phyloP scores from a whole-genome alignment of 2,888 invertebrate species.

The Ethmia dodecea region DNA sequence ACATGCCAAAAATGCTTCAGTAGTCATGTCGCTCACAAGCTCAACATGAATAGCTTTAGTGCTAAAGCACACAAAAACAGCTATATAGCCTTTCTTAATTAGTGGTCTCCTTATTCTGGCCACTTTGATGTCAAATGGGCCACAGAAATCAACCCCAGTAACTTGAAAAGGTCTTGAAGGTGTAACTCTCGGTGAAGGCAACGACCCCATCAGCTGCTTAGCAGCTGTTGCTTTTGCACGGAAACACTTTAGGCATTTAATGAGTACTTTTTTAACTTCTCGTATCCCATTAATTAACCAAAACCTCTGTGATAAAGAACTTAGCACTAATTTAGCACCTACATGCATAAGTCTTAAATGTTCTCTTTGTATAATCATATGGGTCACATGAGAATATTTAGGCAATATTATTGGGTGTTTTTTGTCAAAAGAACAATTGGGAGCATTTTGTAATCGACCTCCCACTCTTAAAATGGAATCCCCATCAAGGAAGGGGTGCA shows the following conservation, averaged over 20 bases:
- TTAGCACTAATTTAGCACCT: too few relatives aligned
- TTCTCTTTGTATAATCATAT: not conserved
- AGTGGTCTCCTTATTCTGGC: not conserved
- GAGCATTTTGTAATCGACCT: conserved; percentile 5
- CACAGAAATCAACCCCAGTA: conserved; percentile 3
- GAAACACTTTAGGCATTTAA: too few relatives aligned
- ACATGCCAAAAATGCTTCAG: conserved; percentile 6
- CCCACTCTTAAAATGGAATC: conserved; percentile 1
- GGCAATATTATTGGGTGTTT: conserved; percentile 7
- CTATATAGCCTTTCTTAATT: conserved; percentile 2
- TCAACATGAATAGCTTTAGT: conserved; percentile 11
- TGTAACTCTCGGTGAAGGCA: conserved; percentile 2
- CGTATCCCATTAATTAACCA: too few relatives aligned
- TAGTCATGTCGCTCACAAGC: conserved; percentile 7
- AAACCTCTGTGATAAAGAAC: too few relatives aligned
- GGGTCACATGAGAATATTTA: not conserved
- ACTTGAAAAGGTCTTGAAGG: not conserved
- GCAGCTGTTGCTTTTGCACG: not conserved
- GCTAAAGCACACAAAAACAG: conserved; percentile 5
- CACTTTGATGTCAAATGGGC: conserved; percentile 1
- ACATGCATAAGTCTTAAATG: too few relatives aligned
- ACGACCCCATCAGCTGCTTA: conserved; percentile 3
- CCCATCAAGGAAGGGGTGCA: conserved; percentile 5
- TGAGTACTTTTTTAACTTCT: too few relatives aligned
- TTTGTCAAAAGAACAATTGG: conserved; percentile 5